Evolutionary conservation across 2,888 invertebrate genomes (phyloP), one percentile per base, ranked within the genome.

Genomic region (Ophion costatus): DNA sequence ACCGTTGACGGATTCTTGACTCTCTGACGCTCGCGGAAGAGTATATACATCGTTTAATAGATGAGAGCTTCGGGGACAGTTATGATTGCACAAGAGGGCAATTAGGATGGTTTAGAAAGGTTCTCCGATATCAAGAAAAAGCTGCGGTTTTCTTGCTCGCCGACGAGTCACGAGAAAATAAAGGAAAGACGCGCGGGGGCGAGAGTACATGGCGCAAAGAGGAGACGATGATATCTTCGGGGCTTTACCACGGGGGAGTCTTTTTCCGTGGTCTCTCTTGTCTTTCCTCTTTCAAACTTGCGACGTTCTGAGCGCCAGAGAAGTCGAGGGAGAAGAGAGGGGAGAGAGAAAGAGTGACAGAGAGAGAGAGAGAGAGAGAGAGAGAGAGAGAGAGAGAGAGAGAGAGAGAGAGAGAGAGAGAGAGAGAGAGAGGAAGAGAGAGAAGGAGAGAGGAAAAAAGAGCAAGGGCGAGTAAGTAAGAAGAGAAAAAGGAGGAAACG

Each of bases 1-100:
- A 45, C 67, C 42, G 82, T 82, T 85, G 82, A 85, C 70, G 82
- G 82, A 82, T 82, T 70, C 67, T 76, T 75, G 71, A 67, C 70
- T 63, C 67, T 66, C 59, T 67, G 66, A 81, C 45, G 64, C 56
- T 66, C 63, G 56, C 67, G 56, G 61, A 66, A 81, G 78, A 76
- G 79, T 76, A 66, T 66, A 70, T 63, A 38, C 57, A 45, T 59
- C 61, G 69, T 85, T 79, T 79, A 79, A 85, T 85, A 71, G 71
- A 82, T 61, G 82, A 85, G 82, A 75, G 67, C 85, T 80, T 73
- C 61, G 82, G 76, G 82, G 79, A 76, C 85, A 82, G 82, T 85
- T 85, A 85, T 80, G 82, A 85, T 82, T 82, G 85, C 85, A 80
- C 85, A 82, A 85, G 85, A 77, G 85, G 82, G 82, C 85, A 85